These are phyloP conservation scores for Actinia equina DNA, from an alignment of 64 coral and sea anemone species.

Conservation along the genomic window DNA sequence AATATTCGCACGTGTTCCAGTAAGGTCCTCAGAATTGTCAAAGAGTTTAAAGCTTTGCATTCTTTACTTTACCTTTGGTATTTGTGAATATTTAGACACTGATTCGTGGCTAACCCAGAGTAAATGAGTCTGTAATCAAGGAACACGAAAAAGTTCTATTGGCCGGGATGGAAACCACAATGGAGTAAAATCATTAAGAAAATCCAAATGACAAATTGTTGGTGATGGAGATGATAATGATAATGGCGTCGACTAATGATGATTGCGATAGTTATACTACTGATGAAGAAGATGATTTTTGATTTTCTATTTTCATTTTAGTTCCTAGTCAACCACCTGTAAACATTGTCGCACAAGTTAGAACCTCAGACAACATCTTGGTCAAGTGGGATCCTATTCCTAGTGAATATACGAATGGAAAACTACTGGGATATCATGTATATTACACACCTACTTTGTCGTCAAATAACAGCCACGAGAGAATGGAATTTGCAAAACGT, in stretches of 20 bases:
- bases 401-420: neutral
- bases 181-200: too few relatives aligned
- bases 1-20: too few relatives aligned
- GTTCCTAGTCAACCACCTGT: neutral
- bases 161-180: too few relatives aligned
- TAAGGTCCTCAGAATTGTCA: too few relatives aligned
- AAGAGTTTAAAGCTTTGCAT: too few relatives aligned
- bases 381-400: neutral
- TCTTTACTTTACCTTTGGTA: too few relatives aligned
- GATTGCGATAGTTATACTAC: neutral
- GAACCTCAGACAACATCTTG: neutral
- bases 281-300: neutral
- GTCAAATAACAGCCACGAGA: neutral
- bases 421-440: neutral
- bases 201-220: too few relatives aligned
- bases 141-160: too few relatives aligned
- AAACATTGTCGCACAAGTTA: neutral
- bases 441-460: neutral
- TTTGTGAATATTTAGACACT: too few relatives aligned
- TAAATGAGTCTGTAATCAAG: too few relatives aligned
- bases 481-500: neutral
- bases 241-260: neutral
- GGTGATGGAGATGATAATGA: neutral
- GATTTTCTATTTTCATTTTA: neutral
- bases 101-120: too few relatives aligned